These are phyloP conservation scores for Synodontis membranacea DNA, from an alignment of 2,113 vertebrate genomes.

Conservation along the genomic window DNA sequence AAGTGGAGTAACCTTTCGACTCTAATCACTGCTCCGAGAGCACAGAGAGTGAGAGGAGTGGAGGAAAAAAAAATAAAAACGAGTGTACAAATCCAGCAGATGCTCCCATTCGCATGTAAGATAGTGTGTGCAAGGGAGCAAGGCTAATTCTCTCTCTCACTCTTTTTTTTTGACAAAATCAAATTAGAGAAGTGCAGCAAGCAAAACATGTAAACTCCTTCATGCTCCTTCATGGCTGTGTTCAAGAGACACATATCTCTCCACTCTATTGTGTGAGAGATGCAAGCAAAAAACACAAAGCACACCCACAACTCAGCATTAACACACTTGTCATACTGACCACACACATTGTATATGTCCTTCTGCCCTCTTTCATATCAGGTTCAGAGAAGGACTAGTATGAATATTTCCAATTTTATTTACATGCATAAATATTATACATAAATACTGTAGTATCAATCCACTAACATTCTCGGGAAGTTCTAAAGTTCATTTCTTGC, in stretches of 20 bases:
- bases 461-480: not conserved
- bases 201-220: constrained; percentile 47
- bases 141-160: constrained; percentile 47
- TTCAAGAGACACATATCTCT: constrained; percentile 34
- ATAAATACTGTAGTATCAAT: too few species aligned
- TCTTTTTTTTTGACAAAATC: constrained; percentile 28
- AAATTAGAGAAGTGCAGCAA: constrained; percentile 50
- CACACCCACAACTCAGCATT: not conserved
- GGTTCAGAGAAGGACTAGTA: not conserved
- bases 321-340: not conserved
- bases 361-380: constrained; percentile 1
- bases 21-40: constrained; percentile 73
- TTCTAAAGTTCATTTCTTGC: not conserved
- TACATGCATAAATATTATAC: not conserved
- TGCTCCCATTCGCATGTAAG: constrained; percentile 53
- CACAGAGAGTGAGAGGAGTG: constrained; percentile 40
- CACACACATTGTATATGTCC: not conserved
- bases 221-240: constrained; percentile 43
- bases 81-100: constrained; percentile 69
- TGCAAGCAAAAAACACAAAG: constrained; percentile 57
- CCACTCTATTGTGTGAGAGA: constrained; percentile 32
- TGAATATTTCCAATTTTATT: not conserved
- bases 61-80: constrained; percentile 62
- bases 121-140: constrained; percentile 46
- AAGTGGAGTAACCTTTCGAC: constrained; percentile 75